phyloP scores from a whole-genome alignment of 2,888 invertebrate species.

The Plagodis dolabraria region DNA sequence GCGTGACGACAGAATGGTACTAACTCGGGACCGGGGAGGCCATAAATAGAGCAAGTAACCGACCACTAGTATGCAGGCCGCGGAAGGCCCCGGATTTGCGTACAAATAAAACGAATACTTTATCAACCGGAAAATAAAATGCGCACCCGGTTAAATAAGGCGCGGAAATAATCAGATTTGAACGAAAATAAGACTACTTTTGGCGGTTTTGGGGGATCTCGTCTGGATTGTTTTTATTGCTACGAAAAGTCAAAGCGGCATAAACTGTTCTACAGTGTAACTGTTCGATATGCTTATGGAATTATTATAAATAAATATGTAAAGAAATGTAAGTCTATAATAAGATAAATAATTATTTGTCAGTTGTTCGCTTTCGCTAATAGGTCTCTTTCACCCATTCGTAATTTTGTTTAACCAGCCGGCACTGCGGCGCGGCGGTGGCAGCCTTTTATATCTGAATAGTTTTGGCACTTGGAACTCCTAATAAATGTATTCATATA shows the following conservation, averaged over 20 bases:
- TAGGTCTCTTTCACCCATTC: no score
- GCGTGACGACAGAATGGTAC: slow-evolving; percentile 73
- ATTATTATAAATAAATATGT: no score
- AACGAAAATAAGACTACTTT: slow-evolving; percentile 27
- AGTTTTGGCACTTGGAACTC: no score
- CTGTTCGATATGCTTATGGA: no score
- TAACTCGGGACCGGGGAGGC: slow-evolving; percentile 68
- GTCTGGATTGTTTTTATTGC: slow-evolving; percentile 8
- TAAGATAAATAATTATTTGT: no score
- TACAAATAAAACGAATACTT: slow-evolving; percentile 74
- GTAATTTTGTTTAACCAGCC: no score
- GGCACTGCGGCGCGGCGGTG: no score
- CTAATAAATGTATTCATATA: no score
- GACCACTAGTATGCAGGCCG: slow-evolving; percentile 63
- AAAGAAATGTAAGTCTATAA: no score
- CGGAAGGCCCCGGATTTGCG: slow-evolving; percentile 71
- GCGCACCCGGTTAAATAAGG: slow-evolving; percentile 48
- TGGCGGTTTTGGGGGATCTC: slow-evolving; percentile 7
- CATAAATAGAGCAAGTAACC: slow-evolving; percentile 75
- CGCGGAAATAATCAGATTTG: slow-evolving; percentile 40
- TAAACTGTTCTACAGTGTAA: no score
- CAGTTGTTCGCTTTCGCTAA: no score
- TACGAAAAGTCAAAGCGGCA: not conserved
- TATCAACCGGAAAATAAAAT: slow-evolving; percentile 70
- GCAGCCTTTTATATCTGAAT: no score